Conservation (phyloP, 1,140 invertebrate genomes). For the Stenopsyche tienmushanensis region DNA sequence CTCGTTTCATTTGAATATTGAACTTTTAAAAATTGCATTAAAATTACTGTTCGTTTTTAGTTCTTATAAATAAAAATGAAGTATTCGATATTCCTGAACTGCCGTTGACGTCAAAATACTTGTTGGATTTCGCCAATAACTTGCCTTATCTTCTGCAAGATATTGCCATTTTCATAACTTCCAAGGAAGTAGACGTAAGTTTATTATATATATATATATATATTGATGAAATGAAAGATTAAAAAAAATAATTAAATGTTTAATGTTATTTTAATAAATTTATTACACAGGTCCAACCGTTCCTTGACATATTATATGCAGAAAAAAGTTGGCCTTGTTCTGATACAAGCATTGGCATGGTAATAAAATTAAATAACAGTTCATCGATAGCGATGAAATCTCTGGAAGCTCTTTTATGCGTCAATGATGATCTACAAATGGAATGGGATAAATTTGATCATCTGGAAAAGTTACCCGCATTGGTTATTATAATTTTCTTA, state of each 20-base stretch:
- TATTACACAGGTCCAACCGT: constrained; percentile 44
- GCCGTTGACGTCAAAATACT: constrained; percentile 40
- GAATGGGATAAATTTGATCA: constrained; percentile 48
- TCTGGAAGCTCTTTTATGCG: constrained; percentile 47
- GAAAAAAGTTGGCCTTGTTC: constrained; percentile 50
- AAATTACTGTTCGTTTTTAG: constrained; percentile 12
- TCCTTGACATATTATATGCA: constrained; percentile 46
- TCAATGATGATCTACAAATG: constrained; percentile 42
- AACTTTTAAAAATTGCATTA: no score
- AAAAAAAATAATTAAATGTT: not conserved
- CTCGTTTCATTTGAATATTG: constrained; percentile 41
- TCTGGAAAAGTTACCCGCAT: constrained; percentile 41
- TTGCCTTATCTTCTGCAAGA: constrained; percentile 47
- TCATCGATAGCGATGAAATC: constrained; percentile 43
- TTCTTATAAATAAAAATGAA: constrained; percentile 20
- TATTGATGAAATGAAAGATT: not conserved
- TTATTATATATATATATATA: not conserved
- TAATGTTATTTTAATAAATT: not conserved
- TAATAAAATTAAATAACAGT: constrained; percentile 40
- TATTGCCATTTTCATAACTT: constrained; percentile 42
- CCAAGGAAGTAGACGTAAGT: constrained; percentile 46
- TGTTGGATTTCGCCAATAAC: constrained; percentile 43
- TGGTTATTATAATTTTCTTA: constrained; percentile 44
- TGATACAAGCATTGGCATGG: constrained; percentile 41
- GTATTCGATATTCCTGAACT: constrained; percentile 41